Evolutionary conservation across 2,797 vertebrate species (phyloP), one percentile per base, ranked within the genome.

Genomic region (Chlorospingus semifuscus): DNA sequence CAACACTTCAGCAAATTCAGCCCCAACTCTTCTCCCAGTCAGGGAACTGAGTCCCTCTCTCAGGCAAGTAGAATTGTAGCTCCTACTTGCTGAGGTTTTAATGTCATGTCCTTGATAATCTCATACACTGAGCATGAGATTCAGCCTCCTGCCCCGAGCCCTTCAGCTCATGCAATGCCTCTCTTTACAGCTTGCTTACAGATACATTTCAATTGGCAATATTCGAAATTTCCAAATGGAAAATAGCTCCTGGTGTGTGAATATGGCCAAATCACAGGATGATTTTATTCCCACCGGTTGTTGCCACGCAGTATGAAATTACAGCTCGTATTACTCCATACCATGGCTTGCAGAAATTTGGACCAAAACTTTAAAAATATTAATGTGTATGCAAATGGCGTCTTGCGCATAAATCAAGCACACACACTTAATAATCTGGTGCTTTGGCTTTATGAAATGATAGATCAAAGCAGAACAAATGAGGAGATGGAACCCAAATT

Each of bases 401-500:
- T 8, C 94, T 93, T 91, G 77, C 85, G 34, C 80, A 93, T 94
- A 94, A 95, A 95, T 94, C 89, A 94, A 70, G 77, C 41, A 22
- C 56, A 37, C 80, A 44, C 77, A 77, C 83, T 96, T 93, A 94
- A 94, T 93, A 91, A 86, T 81, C 91, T 74, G 27, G 32, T 52
- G 78, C 93, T 86, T 89, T 89, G 52, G 74, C 93, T 94, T 90
- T 93, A 87, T 90, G 91, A 96, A 96, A 95, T 90, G 94, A 84
- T 84, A 91, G 95, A 96, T 96, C 95, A 96, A 96, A 95, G 92
- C 18, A 19, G 85, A 91, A 96, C 95, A 97, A 96, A 96, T 95
- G 93, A 96, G 95, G 93, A 96, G 93, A 97, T 94, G 94, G 90
- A 96, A 52, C 81, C 68, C 94, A 96, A 95, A 95, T 97, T 95